phyloP scores from a whole-genome alignment of 2,888 invertebrate species.

The Temnothorax ravouxi region DNA sequence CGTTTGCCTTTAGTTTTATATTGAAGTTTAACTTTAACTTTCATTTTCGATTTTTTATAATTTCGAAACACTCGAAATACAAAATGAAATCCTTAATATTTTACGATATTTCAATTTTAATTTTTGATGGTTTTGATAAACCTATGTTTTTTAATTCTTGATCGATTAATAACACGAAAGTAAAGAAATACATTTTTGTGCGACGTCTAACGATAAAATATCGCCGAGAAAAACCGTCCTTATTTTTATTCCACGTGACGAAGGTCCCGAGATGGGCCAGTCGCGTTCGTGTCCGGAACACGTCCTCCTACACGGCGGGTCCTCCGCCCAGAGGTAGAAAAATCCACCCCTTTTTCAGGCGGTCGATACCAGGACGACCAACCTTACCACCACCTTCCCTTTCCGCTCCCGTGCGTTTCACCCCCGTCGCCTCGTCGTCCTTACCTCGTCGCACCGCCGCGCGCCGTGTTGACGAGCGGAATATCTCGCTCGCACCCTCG shows the following conservation, averaged over 20 bases:
- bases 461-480: constrained; percentile 6
- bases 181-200: not conserved
- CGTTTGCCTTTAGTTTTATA: not conserved
- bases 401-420: constrained; percentile 73
- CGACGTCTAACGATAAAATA: not conserved
- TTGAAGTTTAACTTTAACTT: not conserved
- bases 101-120: not conserved
- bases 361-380: constrained; percentile 84
- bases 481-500: constrained; percentile 57
- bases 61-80: not conserved
- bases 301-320: constrained; percentile 70
- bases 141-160: not conserved
- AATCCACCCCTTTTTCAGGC: constrained; percentile 84
- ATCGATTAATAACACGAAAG: not conserved
- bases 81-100: not conserved
- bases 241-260: constrained; percentile 49
- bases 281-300: constrained; percentile 74
- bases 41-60: not conserved
- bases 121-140: not conserved
- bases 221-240: not conserved
- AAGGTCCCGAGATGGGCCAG: constrained; percentile 72
- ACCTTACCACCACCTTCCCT: constrained; percentile 72
- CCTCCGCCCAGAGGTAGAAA: constrained; percentile 81
- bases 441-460: constrained; percentile 75
- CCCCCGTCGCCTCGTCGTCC: constrained; percentile 76